Evolutionary conservation across 1,140 invertebrate genomes (phyloP).

Genomic region (Ladona fulva): DNA sequence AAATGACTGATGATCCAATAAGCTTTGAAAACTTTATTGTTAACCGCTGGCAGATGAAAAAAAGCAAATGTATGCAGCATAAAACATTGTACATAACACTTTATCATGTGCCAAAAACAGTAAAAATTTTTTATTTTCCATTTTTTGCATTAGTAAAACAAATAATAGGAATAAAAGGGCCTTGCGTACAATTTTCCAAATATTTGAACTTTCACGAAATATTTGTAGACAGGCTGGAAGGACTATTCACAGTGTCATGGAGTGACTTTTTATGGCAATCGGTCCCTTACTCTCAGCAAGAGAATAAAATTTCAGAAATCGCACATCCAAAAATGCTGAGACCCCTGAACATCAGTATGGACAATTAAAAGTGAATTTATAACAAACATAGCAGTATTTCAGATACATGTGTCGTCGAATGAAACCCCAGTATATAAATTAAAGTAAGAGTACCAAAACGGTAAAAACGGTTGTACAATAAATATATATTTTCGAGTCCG

Average conservation of each 20-base stretch:
- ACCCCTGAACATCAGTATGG: neutral
- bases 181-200: neutral
- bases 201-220: conserved; percentile 6
- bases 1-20: neutral
- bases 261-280: neutral
- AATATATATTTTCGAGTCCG: too few relatives aligned
- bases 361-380: too few relatives aligned
- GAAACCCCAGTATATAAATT: too few relatives aligned
- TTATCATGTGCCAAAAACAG: neutral
- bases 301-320: neutral
- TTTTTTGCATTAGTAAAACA: neutral
- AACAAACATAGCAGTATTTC: too few relatives aligned
- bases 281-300: neutral
- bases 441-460: too few relatives aligned
- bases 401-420: too few relatives aligned
- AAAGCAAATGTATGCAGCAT: conserved; percentile 9
- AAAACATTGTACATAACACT: conserved; percentile 10
- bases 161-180: conserved; percentile 1
- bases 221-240: neutral
- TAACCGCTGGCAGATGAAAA: conserved; percentile 8
- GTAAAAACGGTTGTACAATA: too few relatives aligned
- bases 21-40: conserved; percentile 10
- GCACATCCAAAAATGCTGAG: neutral
- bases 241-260: neutral
- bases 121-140: neutral